phyloP scores from a whole-genome alignment of 2,113 vertebrate genomes.

The Nothobranchius furzeri region DNA sequence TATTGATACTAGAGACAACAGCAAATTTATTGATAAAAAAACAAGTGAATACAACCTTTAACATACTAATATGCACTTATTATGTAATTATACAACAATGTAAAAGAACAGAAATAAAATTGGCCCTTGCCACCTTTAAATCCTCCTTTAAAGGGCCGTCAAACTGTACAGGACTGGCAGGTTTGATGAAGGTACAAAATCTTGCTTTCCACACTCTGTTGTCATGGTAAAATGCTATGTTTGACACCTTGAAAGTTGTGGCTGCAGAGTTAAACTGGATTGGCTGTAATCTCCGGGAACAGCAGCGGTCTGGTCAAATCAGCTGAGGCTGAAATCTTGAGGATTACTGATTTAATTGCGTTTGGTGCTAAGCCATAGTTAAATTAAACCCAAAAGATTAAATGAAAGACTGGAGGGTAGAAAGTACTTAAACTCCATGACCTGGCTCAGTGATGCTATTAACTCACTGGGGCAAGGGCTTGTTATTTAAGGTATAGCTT shows the following conservation, averaged over 20 bases:
- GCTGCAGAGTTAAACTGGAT: neutral
- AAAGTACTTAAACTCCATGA: slow-evolving; percentile 16
- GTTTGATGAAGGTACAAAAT: no score
- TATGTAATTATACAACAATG: no score
- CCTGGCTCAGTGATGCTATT: slow-evolving; percentile 31
- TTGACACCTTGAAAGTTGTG: neutral
- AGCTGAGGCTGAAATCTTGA: neutral
- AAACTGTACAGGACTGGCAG: no score
- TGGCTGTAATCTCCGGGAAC: slow-evolving; percentile 1
- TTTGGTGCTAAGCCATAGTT: slow-evolving; percentile 10
- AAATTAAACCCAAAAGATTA: slow-evolving; percentile 29
- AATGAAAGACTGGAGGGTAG: slow-evolving; percentile 21
- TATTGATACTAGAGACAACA: no score
- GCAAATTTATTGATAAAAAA: no score
- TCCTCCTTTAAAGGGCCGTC: no score
- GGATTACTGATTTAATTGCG: slow-evolving; percentile 29
- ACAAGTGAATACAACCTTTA: no score
- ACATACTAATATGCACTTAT: no score
- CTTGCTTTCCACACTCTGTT: neutral
- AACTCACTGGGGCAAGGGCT: slow-evolving; percentile 33
- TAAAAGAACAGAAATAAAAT: no score
- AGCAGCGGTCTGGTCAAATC: slow-evolving; percentile 1
- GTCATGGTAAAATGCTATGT: neutral
- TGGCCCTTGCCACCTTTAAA: no score
- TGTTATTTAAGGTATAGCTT: slow-evolving; percentile 66